Conservation (phyloP, 2,797 vertebrate genomes). For the Pagetopsis macropterus region DNA sequence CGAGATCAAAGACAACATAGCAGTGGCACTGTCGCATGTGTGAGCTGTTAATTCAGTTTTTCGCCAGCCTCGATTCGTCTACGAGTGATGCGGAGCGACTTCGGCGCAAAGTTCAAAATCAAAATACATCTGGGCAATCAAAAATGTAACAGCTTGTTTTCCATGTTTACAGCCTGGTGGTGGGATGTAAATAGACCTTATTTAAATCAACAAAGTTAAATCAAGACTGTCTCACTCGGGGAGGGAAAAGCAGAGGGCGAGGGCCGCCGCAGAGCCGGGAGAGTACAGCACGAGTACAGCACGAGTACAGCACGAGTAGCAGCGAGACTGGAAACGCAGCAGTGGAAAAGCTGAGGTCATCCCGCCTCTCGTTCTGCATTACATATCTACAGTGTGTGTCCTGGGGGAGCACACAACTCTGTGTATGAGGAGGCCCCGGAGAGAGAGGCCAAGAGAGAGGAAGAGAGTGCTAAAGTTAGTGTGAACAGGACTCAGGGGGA, state of each 20-base stretch:
- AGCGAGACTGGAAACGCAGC: constrained; percentile 52
- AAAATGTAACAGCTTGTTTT: constrained; percentile 56
- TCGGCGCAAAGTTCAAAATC: constrained; percentile 40
- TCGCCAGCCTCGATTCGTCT: constrained; percentile 34
- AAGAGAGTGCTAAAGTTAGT: constrained; percentile 52
- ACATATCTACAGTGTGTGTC: constrained; percentile 70
- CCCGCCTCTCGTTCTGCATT: constrained; percentile 63
- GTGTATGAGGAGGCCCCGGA: constrained; percentile 68
- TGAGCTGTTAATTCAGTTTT: constrained; percentile 53
- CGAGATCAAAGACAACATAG: constrained; percentile 67
- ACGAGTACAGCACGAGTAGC: constrained; percentile 26
- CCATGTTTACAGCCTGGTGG: constrained; percentile 54
- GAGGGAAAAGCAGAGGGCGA: constrained; percentile 50
- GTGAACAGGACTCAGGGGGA: constrained; percentile 61
- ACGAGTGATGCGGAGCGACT: constrained; percentile 41
- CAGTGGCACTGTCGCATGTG: constrained; percentile 43
- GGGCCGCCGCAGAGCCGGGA: constrained; percentile 45
- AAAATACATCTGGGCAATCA: constrained; percentile 59
- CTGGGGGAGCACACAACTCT: constrained; percentile 68
- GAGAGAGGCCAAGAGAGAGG: constrained; percentile 36
- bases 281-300: constrained; percentile 48
- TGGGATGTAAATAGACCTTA: constrained; percentile 72
- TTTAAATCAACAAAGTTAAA: constrained; percentile 74
- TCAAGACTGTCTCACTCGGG: constrained; percentile 57
- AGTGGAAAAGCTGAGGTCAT: constrained; percentile 79